phyloP scores from a whole-genome alignment of 1,140 invertebrate genomes.

The Papilio helenus region DNA sequence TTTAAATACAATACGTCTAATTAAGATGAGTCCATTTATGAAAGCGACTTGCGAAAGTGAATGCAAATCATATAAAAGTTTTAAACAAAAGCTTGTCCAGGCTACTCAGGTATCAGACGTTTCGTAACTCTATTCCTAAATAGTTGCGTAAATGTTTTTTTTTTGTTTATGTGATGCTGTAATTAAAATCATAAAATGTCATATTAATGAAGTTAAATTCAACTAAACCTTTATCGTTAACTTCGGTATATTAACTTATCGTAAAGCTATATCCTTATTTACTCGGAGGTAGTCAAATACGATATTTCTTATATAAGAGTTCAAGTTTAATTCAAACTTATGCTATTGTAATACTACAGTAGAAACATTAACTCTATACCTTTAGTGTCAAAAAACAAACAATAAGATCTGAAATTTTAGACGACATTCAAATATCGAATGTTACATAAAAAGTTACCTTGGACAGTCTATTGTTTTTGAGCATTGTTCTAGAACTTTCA shows the following conservation, averaged over 20 bases:
- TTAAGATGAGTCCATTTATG: conserved; percentile 17
- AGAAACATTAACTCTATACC: neutral
- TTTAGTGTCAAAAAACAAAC: conserved; percentile 3
- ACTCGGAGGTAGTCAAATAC: too few species aligned
- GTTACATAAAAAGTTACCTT: conserved; percentile 32
- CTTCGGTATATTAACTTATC: too few species aligned
- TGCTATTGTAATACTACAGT: too few species aligned
- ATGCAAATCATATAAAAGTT: conserved; percentile 10
- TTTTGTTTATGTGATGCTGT: neutral
- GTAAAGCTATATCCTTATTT: too few species aligned
- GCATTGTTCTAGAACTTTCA: conserved; percentile 27
- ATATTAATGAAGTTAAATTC: neutral
- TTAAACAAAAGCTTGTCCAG: conserved; percentile 10
- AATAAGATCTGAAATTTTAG: conserved; percentile 19
- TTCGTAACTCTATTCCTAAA: conserved; percentile 20
- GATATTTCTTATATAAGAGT: too few species aligned
- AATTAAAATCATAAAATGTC: neutral
- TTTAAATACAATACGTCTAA: conserved; percentile 19
- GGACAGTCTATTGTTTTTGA: conserved; percentile 4
- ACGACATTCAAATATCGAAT: conserved; percentile 32
- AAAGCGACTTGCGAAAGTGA: conserved; percentile 21
- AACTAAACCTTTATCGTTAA: too few species aligned
- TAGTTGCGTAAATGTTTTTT: conserved; percentile 1
- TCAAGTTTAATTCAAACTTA: too few species aligned
- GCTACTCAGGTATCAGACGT: conserved; percentile 10